Evolutionary conservation across 2,888 invertebrate species (phyloP).

Genomic region (Cephus sareptanus): DNA sequence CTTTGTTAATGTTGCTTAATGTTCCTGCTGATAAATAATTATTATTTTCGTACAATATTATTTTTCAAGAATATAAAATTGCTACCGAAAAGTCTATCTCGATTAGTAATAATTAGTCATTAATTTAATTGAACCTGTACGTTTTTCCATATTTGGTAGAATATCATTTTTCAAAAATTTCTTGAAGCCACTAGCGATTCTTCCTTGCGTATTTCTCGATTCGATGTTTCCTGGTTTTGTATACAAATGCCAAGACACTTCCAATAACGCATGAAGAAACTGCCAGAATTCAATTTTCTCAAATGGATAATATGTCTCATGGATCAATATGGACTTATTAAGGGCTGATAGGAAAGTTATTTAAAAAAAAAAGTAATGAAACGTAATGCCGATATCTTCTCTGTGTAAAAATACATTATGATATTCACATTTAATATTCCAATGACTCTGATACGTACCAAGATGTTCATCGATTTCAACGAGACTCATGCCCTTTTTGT

Average conservation of each 20-base stretch:
- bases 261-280: slow-evolving; percentile 70
- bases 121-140: slow-evolving; percentile 60
- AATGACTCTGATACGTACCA: slow-evolving; percentile 63
- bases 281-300: slow-evolving; percentile 74
- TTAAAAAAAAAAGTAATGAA: neutral
- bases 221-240: slow-evolving; percentile 61
- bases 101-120: neutral
- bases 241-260: slow-evolving; percentile 68
- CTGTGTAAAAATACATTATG: neutral
- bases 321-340: slow-evolving; percentile 51
- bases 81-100: neutral
- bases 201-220: slow-evolving; percentile 64
- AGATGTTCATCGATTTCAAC: slow-evolving; percentile 69
- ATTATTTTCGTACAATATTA: neutral
- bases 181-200: slow-evolving; percentile 68
- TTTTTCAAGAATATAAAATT: neutral
- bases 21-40: slow-evolving; percentile 21
- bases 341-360: slow-evolving; percentile 21
- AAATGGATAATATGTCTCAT: slow-evolving; percentile 69
- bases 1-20: slow-evolving; percentile 31
- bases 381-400: neutral
- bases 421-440: slow-evolving; percentile 47
- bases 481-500: slow-evolving; percentile 67
- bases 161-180: slow-evolving; percentile 69
- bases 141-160: slow-evolving; percentile 63